Evolutionary conservation across 2,113 vertebrate species (phyloP).

Genomic region (Diadophis punctatus): DNA sequence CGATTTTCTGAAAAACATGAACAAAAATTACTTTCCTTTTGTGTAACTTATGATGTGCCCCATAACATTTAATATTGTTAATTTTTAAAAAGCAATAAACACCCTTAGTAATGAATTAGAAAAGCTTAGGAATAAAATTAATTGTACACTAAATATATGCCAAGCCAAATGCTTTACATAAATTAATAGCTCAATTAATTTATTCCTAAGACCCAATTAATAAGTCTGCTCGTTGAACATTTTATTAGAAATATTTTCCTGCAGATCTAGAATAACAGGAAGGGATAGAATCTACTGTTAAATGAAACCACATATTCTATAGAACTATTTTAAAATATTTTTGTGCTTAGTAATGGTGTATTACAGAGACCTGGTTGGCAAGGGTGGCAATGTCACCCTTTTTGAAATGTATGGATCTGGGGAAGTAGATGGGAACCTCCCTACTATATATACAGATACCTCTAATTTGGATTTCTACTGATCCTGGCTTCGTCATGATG

Average conservation of each 20-base stretch:
- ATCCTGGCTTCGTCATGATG: not conserved
- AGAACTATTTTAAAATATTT: not conserved
- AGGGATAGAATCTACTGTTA: not conserved
- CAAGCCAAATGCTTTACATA: conserved; percentile 8
- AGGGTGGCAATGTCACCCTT: not conserved
- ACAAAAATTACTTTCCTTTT: not conserved
- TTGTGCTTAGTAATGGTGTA: not conserved
- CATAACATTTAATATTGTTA: not conserved
- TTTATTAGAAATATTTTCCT: not conserved
- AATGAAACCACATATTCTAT: not conserved
- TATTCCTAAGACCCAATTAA: not conserved
- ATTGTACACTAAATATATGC: not conserved
- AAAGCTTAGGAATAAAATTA: conserved; percentile 1
- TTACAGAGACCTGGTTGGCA: not conserved
- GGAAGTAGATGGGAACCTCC: not conserved
- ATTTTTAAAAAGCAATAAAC: not conserved
- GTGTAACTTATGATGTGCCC: not conserved
- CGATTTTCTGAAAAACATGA: not conserved
- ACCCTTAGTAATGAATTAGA: not conserved
- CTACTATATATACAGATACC: not conserved
- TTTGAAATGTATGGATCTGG: not conserved
- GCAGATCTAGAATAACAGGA: not conserved
- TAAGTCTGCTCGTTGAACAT: not conserved
- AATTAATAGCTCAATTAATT: conserved; percentile 11
- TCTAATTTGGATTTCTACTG: not conserved